A percentile compares a stretch with the other conserved stretches of the same genome.
These are phyloP conservation scores for Dryococelus australis DNA, from an alignment of 2,888 invertebrate species.

Conservation along the genomic window DNA sequence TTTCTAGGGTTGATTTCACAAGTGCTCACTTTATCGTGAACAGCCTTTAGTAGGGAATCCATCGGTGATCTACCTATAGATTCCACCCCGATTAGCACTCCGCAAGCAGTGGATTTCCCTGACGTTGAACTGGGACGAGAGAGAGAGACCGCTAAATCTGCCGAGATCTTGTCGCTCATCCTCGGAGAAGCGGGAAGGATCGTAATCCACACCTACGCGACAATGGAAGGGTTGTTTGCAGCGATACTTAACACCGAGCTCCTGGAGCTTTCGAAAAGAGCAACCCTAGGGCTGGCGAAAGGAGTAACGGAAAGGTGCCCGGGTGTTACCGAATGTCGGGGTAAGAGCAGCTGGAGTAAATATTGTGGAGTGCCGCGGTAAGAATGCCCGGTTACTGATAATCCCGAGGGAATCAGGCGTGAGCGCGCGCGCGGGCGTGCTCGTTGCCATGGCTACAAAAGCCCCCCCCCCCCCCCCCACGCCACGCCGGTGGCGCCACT, in stretches of 20 bases:
- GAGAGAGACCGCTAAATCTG: neutral
- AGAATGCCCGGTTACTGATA: slow-evolving; percentile 17
- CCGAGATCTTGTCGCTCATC: neutral
- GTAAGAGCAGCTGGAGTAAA: neutral
- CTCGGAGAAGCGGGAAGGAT: neutral
- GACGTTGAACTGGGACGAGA: no score
- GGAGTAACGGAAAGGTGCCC: neutral
- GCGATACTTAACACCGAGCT: neutral
- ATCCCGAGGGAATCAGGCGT: slow-evolving; percentile 1
- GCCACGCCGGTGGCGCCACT: neutral
- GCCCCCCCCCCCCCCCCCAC: neutral
- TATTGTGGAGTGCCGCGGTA: slow-evolving; percentile 6
- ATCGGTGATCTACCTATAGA: no score
- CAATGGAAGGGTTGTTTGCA: neutral
- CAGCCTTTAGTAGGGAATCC: no score
- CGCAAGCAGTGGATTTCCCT: no score
- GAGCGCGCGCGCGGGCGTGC: neutral
- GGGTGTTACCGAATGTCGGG: neutral
- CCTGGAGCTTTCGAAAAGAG: neutral
- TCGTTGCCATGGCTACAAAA: slow-evolving; percentile 18
- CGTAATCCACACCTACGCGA: neutral
- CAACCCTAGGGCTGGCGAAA: neutral
- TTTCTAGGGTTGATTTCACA: no score
- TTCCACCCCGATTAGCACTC: no score
- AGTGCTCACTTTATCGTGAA: no score